phyloP scores from a whole-genome alignment of 2,797 vertebrate species.

The Dendrocincla tyrannina region DNA sequence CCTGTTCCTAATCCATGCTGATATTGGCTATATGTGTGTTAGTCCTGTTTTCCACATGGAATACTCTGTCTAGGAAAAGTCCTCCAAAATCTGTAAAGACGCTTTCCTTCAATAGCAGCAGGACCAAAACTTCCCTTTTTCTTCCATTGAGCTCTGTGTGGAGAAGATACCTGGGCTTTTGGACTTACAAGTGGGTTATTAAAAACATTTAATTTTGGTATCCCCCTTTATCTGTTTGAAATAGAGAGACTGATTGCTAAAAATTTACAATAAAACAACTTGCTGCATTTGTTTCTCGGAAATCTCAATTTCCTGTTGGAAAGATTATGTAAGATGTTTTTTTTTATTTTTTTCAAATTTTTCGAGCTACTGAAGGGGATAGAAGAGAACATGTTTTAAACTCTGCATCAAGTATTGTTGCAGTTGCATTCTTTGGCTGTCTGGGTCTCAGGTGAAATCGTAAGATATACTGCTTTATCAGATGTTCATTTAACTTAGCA shows the following conservation, averaged over 20 bases:
- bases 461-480: background rate
- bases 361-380: background rate
- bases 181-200: background rate
- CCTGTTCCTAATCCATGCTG: background rate
- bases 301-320: background rate
- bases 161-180: background rate
- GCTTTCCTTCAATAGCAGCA: background rate
- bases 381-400: background rate
- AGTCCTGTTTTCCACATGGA: background rate
- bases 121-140: background rate
- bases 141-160: background rate
- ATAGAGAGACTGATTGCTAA: background rate
- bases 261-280: slow-evolving; percentile 37
- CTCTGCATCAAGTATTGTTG: background rate
- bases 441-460: background rate
- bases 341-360: background rate
- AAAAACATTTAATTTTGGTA: background rate
- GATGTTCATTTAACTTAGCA: background rate
- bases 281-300: background rate
- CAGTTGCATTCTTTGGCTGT: background rate
- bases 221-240: background rate
- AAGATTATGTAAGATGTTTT: background rate
- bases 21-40: background rate
- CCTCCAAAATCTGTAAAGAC: background rate
- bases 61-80: background rate